Evolutionary conservation across 2,113 vertebrate genomes (phyloP), one percentile per base, ranked within the genome.

Genomic region (Sebastes schlegelii): DNA sequence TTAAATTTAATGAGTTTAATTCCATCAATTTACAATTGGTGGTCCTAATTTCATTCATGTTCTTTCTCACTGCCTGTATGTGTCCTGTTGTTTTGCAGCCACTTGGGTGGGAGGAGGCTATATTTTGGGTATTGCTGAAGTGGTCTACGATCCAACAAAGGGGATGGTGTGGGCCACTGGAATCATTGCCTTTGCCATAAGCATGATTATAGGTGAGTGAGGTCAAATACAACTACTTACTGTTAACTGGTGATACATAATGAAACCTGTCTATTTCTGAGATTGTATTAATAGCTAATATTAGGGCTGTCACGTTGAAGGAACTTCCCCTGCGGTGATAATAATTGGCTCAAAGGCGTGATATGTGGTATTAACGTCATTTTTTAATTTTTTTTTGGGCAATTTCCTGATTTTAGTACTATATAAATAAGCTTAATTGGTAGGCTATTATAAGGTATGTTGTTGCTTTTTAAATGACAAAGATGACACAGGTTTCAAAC

Each of bases 101-200:
- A 95, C 94, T 1, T 96, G 96, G 95, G 95, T 96, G 45, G 95
- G 95, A 92, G 96, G 95, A 80, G 94, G 92, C 5, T 96, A 93
- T 64, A 94, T 96, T 54, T 83, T 95, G 14, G 93, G 94, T 26
- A 95, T 80, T 34, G 94, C 96, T 86, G 95, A 96, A 89, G 90
- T 94, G 0, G 72, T 95, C 78, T 96, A 96, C 68, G 61, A 94
- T 72, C 96, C 95, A 63, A 92, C 92, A 2, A 94, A 91, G 80
- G 95, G 96, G 43, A 52, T 96, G 0, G 5, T 92, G 40, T 96
- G 95, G 96, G 91, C 93, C 34, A 87, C 90, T 10, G 96, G 82
- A 6, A 93, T 94, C 9, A 17, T 93, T 58, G 77, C 64, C 43
- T 80, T 42, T 13, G 0, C 40, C 1, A 10, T 77, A 0, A 70